These are phyloP conservation scores for Muscicapa adusta DNA, from an alignment of 2,113 vertebrate species.

Conservation along the genomic window DNA sequence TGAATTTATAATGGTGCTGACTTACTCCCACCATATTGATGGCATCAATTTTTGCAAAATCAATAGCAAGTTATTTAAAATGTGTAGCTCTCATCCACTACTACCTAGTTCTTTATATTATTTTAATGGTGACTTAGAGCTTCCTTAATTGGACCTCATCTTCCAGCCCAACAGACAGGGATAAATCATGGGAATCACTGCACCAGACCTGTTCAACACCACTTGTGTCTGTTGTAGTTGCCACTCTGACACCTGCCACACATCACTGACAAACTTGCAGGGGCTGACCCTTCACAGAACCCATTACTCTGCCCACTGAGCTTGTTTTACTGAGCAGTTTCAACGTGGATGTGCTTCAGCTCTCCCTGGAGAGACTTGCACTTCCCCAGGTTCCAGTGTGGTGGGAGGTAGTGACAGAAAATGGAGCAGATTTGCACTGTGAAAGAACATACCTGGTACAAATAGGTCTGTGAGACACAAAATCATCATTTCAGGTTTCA, in stretches of 20 bases:
- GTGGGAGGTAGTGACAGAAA: neutral
- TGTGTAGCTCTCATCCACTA: neutral
- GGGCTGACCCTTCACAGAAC: neutral
- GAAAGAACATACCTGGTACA: neutral
- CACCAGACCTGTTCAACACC: neutral
- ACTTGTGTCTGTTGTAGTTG: neutral
- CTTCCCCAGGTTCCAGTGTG: neutral
- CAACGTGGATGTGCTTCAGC: neutral
- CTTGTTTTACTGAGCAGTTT: neutral
- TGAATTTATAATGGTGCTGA: conserved; percentile 8
- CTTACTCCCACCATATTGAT: conserved; percentile 15
- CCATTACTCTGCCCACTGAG: neutral
- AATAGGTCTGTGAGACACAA: neutral
- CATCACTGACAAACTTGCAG: neutral
- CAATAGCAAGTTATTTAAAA: conserved; percentile 40
- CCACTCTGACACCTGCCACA: neutral
- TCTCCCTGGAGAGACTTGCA: neutral
- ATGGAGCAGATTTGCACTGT: neutral
- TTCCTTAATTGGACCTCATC: conserved; percentile 2
- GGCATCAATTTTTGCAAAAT: conserved; percentile 29
- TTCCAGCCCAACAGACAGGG: neutral
- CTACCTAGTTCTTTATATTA: neutral
- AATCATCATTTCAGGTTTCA: neutral
- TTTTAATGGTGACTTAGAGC: conserved; percentile 4
- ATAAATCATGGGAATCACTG: neutral